These are phyloP conservation scores for Lordiphosa clarofinis DNA, from an alignment of 1,140 invertebrate species.

Conservation along the genomic window DNA sequence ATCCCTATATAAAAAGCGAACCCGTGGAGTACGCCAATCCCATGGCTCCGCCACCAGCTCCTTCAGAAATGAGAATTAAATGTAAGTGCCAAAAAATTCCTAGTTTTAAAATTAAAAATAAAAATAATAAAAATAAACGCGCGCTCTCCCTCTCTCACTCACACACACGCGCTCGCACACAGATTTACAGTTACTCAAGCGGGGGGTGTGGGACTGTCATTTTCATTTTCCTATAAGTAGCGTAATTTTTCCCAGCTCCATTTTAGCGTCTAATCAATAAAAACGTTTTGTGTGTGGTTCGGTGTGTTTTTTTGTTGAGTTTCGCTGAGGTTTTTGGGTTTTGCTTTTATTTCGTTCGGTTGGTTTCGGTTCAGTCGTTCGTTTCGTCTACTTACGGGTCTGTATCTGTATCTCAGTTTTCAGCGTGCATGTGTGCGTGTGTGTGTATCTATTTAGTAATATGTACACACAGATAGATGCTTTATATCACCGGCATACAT, in stretches of 20 bases:
- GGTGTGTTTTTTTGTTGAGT: constrained; percentile 31
- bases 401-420: constrained; percentile 51
- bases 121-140: constrained; percentile 1
- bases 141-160: constrained; percentile 10
- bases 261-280: constrained; percentile 70
- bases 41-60: constrained; percentile 64
- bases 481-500: constrained; percentile 60
- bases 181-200: constrained; percentile 28
- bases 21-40: constrained; percentile 48
- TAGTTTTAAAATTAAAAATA: too few species aligned
- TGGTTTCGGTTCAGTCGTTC: constrained; percentile 50
- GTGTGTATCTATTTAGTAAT: constrained; percentile 51
- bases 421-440: constrained; percentile 30
- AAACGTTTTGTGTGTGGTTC: constrained; percentile 39
- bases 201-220: constrained; percentile 2
- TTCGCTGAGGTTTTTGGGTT: constrained; percentile 59
- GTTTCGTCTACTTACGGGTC: constrained; percentile 46
- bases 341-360: constrained; percentile 55
- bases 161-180: constrained; percentile 7
- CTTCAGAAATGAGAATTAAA: constrained; percentile 66
- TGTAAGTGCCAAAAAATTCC: constrained; percentile 37
- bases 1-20: constrained; percentile 67
- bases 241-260: constrained; percentile 49
- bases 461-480: constrained; percentile 52
- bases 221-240: constrained; percentile 48